Conservation (phyloP, 2,797 vertebrate genomes). For the Sebastes hopkinsi region DNA sequence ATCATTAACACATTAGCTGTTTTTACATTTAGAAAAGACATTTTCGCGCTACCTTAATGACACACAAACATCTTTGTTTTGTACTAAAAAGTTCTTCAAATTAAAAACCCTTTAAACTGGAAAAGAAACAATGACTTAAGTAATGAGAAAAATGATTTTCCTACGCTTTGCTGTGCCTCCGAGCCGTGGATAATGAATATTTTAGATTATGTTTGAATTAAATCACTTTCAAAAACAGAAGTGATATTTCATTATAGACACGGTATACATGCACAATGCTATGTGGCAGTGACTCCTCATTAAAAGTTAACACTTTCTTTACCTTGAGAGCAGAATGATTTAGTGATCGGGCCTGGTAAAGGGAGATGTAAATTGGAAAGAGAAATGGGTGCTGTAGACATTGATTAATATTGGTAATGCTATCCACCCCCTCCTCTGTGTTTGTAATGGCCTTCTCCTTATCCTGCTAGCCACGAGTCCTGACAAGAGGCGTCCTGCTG, state of each 20-base stretch:
- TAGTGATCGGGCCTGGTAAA: constrained; percentile 86
- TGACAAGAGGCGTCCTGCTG: constrained; percentile 94
- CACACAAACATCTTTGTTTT: constrained; percentile 81
- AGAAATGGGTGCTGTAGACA: constrained; percentile 90
- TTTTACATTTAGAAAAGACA: constrained; percentile 78
- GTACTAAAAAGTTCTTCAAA: constrained; percentile 77
- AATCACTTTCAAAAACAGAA: constrained; percentile 85
- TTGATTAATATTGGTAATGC: constrained; percentile 99
- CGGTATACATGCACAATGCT: constrained; percentile 73
- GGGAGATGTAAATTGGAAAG: constrained; percentile 91
- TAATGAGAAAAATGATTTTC: constrained; percentile 81
- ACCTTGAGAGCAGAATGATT: constrained; percentile 81
- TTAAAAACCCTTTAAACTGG: constrained; percentile 72
- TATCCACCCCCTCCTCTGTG: constrained; percentile 79
- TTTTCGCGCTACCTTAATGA: constrained; percentile 75
- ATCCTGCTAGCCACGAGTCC: constrained; percentile 84
- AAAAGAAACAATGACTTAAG: constrained; percentile 44
- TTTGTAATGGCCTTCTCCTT: constrained; percentile 89
- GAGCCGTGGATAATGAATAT: constrained; percentile 88
- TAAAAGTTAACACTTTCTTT: constrained; percentile 86
- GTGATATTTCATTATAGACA: constrained; percentile 88
- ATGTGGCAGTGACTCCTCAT: constrained; percentile 77
- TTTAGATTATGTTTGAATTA: constrained; percentile 92
- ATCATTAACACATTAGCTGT: constrained; percentile 51
- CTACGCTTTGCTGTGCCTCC: constrained; percentile 82